phyloP scores from a whole-genome alignment of 2,113 vertebrate genomes.

The Antennarius striatus region DNA sequence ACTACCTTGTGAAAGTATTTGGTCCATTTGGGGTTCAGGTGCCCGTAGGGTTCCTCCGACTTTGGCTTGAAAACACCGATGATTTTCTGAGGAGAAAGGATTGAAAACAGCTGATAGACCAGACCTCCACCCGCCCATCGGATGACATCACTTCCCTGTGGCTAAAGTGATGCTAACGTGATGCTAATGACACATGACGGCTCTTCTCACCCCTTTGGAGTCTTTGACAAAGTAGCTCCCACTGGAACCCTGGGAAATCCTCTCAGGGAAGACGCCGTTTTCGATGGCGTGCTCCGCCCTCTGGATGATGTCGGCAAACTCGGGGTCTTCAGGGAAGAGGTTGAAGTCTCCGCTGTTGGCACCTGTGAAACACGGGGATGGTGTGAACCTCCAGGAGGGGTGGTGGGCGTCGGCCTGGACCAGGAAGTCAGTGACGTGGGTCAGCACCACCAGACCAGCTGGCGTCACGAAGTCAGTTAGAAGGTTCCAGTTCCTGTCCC shows the following conservation, averaged over 20 bases:
- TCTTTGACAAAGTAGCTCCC: constrained; percentile 99
- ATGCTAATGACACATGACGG: no score
- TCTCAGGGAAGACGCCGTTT: constrained; percentile 87
- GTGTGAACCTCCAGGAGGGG: background rate
- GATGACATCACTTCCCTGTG: constrained; percentile 1
- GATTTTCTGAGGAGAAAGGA: constrained; percentile 80
- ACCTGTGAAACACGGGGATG: constrained; percentile 40
- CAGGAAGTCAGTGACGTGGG: background rate
- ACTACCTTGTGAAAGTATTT: constrained; percentile 96
- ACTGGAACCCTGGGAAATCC: constrained; percentile 96
- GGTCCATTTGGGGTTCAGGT: constrained; percentile 99
- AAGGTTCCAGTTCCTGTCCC: no score
- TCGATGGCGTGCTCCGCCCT: constrained; percentile 92
- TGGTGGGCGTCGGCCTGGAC: background rate
- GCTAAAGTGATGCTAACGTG: background rate
- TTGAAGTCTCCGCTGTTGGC: constrained; percentile 84
- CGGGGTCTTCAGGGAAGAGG: constrained; percentile 88
- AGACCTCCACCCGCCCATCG: no score
- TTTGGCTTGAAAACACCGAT: constrained; percentile 99
- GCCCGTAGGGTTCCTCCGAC: constrained; percentile 97
- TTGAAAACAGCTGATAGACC: background rate
- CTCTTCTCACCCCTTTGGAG: constrained; percentile 86
- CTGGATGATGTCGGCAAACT: constrained; percentile 89
- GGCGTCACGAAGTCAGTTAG: no score
- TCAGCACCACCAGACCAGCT: no score